Conservation (phyloP, 1,140 invertebrate genomes). For the Drosophila quadrilineata region DNA sequence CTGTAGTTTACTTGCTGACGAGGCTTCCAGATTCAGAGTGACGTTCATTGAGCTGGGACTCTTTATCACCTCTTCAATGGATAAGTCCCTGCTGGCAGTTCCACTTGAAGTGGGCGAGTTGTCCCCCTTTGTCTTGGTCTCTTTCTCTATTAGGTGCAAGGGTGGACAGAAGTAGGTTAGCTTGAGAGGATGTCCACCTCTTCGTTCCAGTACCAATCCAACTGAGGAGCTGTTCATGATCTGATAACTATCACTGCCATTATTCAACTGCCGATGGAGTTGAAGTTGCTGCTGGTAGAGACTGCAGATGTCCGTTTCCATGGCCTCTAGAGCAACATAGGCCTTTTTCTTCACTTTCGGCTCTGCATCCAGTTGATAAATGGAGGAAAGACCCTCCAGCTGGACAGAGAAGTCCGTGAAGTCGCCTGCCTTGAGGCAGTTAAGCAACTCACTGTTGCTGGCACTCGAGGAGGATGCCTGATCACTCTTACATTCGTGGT, state of each 20-base stretch:
- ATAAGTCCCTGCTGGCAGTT: conserved; percentile 40
- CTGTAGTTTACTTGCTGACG: conserved; percentile 93
- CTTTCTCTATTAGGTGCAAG: conserved; percentile 40
- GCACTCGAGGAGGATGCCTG: conserved; percentile 85
- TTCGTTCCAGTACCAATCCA: conserved; percentile 89
- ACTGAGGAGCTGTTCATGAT: conserved; percentile 95
- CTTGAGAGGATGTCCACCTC: conserved; percentile 94
- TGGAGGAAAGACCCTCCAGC: conserved; percentile 93
- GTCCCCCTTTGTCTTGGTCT: neutral
- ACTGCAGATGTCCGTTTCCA: conserved; percentile 94
- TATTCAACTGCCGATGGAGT: conserved; percentile 46
- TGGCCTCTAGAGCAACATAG: conserved; percentile 93
- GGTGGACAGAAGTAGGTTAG: conserved; percentile 93
- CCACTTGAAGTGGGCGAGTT: neutral
- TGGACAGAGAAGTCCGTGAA: conserved; percentile 96
- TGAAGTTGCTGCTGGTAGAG: conserved; percentile 89
- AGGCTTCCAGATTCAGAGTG: conserved; percentile 95
- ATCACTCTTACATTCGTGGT: conserved; percentile 81
- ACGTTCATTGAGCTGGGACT: conserved; percentile 88
- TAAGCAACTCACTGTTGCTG: conserved; percentile 86
- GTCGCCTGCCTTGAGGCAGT: conserved; percentile 90
- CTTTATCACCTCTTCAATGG: conserved; percentile 60
- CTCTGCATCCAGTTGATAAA: conserved; percentile 96
- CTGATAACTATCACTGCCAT: conserved; percentile 90
- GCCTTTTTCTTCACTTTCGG: conserved; percentile 97